phyloP scores from a whole-genome alignment of 1,140 invertebrate species.

The Colletes latitarsis region DNA sequence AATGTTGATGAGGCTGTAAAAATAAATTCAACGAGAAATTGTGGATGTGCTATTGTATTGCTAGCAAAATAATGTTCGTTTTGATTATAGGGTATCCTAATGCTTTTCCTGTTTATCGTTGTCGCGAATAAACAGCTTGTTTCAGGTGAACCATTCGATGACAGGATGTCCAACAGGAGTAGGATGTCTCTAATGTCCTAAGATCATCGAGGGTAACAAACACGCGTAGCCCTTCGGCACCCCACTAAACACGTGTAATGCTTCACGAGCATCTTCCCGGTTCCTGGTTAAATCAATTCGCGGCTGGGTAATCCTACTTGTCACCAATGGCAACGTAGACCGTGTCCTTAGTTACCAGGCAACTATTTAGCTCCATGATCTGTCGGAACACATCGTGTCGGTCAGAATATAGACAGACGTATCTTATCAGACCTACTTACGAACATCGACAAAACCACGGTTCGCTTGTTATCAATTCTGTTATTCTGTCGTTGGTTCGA shows the following conservation, averaged over 20 bases:
- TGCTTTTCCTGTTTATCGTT: too few species aligned
- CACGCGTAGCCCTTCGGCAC: not conserved
- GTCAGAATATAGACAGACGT: too few species aligned
- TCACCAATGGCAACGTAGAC: not conserved
- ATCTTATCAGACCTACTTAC: too few species aligned
- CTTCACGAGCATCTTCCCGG: constrained; percentile 5
- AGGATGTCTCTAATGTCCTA: not conserved
- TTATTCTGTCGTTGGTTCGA: too few species aligned
- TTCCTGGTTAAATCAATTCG: not conserved
- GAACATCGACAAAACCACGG: not conserved
- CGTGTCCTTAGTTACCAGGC: not conserved
- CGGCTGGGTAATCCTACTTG: not conserved
- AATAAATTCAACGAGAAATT: too few species aligned
- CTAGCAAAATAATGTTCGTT: too few species aligned
- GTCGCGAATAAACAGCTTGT: too few species aligned
- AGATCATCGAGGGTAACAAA: not conserved
- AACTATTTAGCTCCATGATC: not conserved
- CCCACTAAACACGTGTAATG: constrained; percentile 29
- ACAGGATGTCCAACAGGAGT: not conserved
- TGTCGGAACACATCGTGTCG: too few species aligned
- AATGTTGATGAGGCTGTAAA: too few species aligned
- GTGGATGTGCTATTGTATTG: too few species aligned
- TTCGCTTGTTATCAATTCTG: not conserved
- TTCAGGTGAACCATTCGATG: too few species aligned
- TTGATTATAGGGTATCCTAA: too few species aligned